Base-by-base conservation (phyloP, 2,113 vertebrate species). In the Sorex araneus region DNA sequence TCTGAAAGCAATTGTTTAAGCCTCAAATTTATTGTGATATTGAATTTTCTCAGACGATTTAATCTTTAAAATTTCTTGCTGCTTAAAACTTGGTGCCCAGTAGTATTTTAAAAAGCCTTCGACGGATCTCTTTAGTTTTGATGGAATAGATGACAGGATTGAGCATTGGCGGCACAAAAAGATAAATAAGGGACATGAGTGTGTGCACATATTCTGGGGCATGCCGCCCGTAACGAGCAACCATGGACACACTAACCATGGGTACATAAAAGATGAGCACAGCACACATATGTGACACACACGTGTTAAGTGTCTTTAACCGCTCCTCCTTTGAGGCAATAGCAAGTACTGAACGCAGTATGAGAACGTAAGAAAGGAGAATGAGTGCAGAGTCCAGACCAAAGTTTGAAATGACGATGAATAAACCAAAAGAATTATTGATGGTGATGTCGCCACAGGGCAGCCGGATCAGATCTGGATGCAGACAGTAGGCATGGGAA, bases 61-160 rank as follows among this genome's bases (percentile, higher is more conserved):
- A 23, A 1, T n/a, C 70, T 89, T 71, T 21, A 70, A 28, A 18
- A 21, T 21, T 64, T 30, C 30, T 25, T 82, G 15, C n/a, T 47
- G 2, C 40, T 95, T 88, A 96, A 85, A 89, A 36, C 40, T 89
- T 94, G 5, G 2, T 70, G 76, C 74, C 36, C 47, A 84, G 40
- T 7, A 96, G 32, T 47, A 96, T 93, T 89, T 89, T 90, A 60
- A n/a, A 66, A 74, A 96, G 54, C 23, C 11, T 94, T 11, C 1
- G 0, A 13, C 60, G 84, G 64, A 97, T 97, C 80, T 96, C 82
- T 70, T 97, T 97, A 0, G 40, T 97, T 91, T 96, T 97, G 36
- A 97, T 93, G n/a, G 96, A 96, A 4, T 97, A 97, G 80, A 97
- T 97, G 6, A 97, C 69, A 12, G 96, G 94, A 15, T 97, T 97